These are phyloP conservation scores for Scartelaos histophorus DNA, from an alignment of 2,113 vertebrate genomes.

Conservation along the genomic window DNA sequence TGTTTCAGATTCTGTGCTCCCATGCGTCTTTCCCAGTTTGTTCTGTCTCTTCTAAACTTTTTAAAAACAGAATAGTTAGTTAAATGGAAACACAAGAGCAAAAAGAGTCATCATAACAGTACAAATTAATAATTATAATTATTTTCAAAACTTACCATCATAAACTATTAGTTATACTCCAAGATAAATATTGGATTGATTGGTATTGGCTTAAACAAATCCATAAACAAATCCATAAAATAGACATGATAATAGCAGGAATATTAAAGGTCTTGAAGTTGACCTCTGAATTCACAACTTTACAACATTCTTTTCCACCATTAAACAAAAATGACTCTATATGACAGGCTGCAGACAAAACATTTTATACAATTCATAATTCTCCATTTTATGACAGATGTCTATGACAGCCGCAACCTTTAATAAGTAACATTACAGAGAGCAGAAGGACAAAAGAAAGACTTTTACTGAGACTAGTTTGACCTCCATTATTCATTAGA, in stretches of 20 bases:
- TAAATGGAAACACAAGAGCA: no score
- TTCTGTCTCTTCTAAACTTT: no score
- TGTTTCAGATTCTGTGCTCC: no score
- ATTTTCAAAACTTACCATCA: not conserved
- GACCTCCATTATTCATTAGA: not conserved
- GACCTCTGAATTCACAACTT: constrained; percentile 56
- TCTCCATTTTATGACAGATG: constrained; percentile 28
- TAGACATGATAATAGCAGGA: constrained; percentile 53
- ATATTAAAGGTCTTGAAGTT: constrained; percentile 68
- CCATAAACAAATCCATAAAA: constrained; percentile 33
- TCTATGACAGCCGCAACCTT: constrained; percentile 17
- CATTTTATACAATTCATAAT: constrained; percentile 13
- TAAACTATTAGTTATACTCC: not conserved
- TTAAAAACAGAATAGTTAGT: no score
- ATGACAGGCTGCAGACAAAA: constrained; percentile 39
- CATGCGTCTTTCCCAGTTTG: no score
- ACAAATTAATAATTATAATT: no score
- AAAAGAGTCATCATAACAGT: no score
- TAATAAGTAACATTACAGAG: constrained; percentile 27
- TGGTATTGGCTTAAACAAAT: constrained; percentile 6
- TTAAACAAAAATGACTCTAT: constrained; percentile 57
- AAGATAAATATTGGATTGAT: not conserved
- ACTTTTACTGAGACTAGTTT: not conserved
- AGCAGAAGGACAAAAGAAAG: not conserved
- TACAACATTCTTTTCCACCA: constrained; percentile 52